Conservation (phyloP, 2,797 vertebrate genomes). For the Sebastes steindachneri region DNA sequence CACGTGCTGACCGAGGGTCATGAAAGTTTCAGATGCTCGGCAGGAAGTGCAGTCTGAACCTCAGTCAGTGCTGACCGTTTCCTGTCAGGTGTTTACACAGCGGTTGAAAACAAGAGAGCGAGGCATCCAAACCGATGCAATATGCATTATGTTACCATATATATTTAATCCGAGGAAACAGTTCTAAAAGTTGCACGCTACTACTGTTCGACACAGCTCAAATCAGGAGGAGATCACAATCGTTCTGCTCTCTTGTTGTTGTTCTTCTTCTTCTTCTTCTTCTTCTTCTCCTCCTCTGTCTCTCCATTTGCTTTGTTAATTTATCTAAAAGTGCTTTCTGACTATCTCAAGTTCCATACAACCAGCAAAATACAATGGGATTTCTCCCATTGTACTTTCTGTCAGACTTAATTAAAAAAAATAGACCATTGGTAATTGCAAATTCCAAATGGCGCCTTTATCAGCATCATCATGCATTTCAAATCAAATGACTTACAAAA, state of each 20-base stretch:
- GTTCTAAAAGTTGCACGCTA: conserved; percentile 15
- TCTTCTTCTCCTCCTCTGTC: neutral
- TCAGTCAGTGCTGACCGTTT: conserved; percentile 15
- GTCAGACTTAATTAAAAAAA: neutral
- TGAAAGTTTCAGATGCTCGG: conserved; percentile 50
- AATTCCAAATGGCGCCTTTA: neutral
- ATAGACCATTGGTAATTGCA: neutral
- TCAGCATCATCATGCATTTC: neutral
- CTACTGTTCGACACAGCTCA: neutral
- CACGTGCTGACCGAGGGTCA: neutral
- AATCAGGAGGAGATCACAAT: neutral
- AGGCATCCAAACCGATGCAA: conserved; percentile 40
- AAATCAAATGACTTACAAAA: neutral
- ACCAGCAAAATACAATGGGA: neutral
- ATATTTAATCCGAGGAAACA: conserved; percentile 40
- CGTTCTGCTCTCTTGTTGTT: neutral
- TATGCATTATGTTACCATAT: conserved; percentile 40
- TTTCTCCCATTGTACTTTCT: neutral
- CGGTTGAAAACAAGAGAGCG: conserved; percentile 37
- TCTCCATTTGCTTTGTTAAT: neutral
- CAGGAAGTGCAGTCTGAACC: conserved; percentile 7
- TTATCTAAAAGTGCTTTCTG: neutral
- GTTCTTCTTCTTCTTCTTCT: neutral
- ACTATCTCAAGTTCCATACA: conserved; percentile 13
- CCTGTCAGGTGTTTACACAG: conserved; percentile 47